A percentile compares a stretch with the other conserved stretches of the same genome.
These are phyloP conservation scores for Pseudachorutes palmiensis DNA, from an alignment of 1,140 invertebrate species.

Conservation along the genomic window DNA sequence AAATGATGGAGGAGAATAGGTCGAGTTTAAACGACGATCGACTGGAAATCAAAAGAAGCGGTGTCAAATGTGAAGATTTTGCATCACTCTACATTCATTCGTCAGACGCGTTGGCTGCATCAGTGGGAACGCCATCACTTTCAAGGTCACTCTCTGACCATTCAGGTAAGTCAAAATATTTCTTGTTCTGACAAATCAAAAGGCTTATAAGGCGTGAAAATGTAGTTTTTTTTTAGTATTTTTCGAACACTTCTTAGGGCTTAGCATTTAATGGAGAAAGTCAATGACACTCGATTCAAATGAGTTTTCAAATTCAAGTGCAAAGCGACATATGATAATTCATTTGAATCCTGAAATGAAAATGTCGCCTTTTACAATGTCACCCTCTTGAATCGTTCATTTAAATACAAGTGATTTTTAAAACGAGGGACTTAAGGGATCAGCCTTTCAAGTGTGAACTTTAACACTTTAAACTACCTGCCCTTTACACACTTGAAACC, in stretches of 20 bases:
- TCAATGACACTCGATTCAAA: too few species aligned
- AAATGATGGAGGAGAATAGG: conserved; percentile 34
- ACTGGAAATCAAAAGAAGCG: conserved; percentile 30
- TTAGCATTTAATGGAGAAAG: too few species aligned
- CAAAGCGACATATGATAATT: too few species aligned
- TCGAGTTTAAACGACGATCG: conserved; percentile 29
- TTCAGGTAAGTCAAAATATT: conserved; percentile 31
- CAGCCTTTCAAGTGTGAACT: background rate
- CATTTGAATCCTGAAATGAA: background rate
- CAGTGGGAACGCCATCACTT: conserved; percentile 25
- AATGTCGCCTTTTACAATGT: too few species aligned
- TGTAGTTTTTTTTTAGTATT: too few species aligned
- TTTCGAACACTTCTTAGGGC: too few species aligned
- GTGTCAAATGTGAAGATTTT: conserved; percentile 40
- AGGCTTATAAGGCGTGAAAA: too few species aligned
- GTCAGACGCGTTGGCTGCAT: conserved; percentile 33
- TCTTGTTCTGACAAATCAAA: too few species aligned
- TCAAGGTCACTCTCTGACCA: conserved; percentile 36
- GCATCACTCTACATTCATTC: conserved; percentile 42
- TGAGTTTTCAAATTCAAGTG: background rate
- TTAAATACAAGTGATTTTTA: background rate
- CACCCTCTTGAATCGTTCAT: background rate
- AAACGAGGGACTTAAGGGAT: background rate
- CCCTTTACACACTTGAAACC: background rate
- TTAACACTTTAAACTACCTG: conserved; percentile 6